A percentile compares a stretch with the other conserved stretches of the same genome.
Conservation (phyloP, 2,797 vertebrate genomes). For the Psittacula echo region DNA sequence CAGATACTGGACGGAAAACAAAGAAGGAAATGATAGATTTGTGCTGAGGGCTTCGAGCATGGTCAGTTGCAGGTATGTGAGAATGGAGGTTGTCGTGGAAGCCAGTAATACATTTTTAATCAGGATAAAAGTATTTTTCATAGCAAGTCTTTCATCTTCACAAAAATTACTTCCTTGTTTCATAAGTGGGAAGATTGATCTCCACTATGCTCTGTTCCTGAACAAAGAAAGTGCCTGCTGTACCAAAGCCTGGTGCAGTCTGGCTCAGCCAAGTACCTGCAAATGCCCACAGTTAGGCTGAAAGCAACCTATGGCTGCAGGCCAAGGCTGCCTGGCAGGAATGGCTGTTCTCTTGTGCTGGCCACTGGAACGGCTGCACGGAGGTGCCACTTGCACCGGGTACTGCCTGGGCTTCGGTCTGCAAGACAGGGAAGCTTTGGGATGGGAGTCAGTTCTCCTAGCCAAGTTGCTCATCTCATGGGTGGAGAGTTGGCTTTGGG, state of each 20-base stretch:
- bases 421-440: background rate
- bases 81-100: background rate
- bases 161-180: background rate
- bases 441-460: background rate
- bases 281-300: background rate
- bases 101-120: background rate
- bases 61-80: background rate
- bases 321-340: background rate
- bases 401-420: background rate
- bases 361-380: fast-evolving
- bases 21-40: background rate
- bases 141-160: background rate
- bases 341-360: background rate
- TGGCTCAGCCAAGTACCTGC: background rate
- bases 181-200: background rate
- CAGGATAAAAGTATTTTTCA: background rate
- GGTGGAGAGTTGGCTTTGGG: background rate
- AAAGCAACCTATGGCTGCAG: background rate
- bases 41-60: background rate
- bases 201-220: background rate
- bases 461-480: background rate
- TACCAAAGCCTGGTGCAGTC: background rate
- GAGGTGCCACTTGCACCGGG: fast-evolving
- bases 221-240: background rate
- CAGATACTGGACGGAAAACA: background rate